phyloP scores from a whole-genome alignment of 2,888 invertebrate species.

The Drosophila austrosaltans region DNA sequence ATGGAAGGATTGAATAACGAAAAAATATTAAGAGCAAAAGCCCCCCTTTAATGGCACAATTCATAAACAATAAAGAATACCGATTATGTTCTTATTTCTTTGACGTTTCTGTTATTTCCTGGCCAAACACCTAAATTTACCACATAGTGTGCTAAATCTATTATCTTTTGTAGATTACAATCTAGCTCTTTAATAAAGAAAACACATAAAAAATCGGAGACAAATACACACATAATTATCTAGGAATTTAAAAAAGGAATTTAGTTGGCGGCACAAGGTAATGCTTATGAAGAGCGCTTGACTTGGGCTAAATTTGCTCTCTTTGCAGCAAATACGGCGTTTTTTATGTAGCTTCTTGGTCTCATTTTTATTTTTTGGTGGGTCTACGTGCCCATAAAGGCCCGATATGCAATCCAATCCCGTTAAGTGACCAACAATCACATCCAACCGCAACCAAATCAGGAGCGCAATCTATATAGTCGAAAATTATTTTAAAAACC shows the following conservation, averaged over 20 bases:
- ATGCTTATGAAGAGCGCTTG: conserved; percentile 25
- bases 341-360: not conserved
- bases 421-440: conserved; percentile 10
- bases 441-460: conserved; percentile 30
- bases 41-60: too few relatives aligned
- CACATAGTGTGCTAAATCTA: too few relatives aligned
- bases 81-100: too few relatives aligned
- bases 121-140: too few relatives aligned
- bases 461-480: conserved; percentile 6
- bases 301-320: conserved; percentile 36
- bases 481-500: not conserved
- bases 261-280: conserved; percentile 49
- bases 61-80: too few relatives aligned
- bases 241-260: conserved; percentile 29
- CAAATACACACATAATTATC: not conserved
- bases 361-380: not conserved
- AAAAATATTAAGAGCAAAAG: too few relatives aligned
- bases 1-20: too few relatives aligned
- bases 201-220: not conserved
- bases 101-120: too few relatives aligned
- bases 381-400: not conserved
- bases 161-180: too few relatives aligned
- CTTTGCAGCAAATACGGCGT: not conserved
- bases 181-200: not conserved
- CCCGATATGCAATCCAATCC: not conserved